Conservation (phyloP, 2,113 vertebrate species). For the Psettodes erumei region DNA sequence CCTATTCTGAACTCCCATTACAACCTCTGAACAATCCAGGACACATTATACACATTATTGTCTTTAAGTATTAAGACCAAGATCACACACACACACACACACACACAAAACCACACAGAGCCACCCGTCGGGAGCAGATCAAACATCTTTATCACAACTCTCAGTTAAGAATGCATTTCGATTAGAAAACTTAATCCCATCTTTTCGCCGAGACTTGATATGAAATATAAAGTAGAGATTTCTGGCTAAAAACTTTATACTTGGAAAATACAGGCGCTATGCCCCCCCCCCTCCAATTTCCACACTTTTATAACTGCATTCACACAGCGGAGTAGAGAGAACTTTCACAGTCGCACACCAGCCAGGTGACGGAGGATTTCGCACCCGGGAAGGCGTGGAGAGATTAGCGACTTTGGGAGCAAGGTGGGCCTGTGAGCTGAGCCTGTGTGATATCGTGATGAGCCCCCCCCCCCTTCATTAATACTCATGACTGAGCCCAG, state of each 20-base stretch:
- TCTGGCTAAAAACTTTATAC: conserved; percentile 28
- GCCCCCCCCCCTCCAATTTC: neutral
- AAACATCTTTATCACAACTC: conserved; percentile 56
- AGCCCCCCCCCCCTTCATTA: conserved; percentile 16
- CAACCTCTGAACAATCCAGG: neutral
- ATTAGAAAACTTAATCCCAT: conserved; percentile 61
- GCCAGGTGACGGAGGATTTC: conserved; percentile 37
- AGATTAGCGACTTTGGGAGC: conserved; percentile 11
- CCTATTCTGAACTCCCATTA: neutral
- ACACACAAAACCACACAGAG: conserved; percentile 29
- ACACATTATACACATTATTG: neutral
- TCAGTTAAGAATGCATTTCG: conserved; percentile 47
- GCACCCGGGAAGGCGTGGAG: neutral
- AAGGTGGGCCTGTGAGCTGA: conserved; percentile 18
- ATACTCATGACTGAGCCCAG: conserved; percentile 33
- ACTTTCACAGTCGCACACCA: conserved; percentile 33
- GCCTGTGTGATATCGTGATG: conserved; percentile 41
- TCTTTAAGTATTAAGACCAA: no score
- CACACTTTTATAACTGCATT: conserved; percentile 35
- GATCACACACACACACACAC: neutral
- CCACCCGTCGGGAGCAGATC: conserved; percentile 18
- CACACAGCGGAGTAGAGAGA: conserved; percentile 40
- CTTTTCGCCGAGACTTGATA: conserved; percentile 39
- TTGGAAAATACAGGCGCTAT: conserved; percentile 64
- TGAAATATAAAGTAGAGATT: conserved; percentile 59